phyloP scores from a whole-genome alignment of 2,113 vertebrate genomes.

The Hippocampus barbouri region DNA sequence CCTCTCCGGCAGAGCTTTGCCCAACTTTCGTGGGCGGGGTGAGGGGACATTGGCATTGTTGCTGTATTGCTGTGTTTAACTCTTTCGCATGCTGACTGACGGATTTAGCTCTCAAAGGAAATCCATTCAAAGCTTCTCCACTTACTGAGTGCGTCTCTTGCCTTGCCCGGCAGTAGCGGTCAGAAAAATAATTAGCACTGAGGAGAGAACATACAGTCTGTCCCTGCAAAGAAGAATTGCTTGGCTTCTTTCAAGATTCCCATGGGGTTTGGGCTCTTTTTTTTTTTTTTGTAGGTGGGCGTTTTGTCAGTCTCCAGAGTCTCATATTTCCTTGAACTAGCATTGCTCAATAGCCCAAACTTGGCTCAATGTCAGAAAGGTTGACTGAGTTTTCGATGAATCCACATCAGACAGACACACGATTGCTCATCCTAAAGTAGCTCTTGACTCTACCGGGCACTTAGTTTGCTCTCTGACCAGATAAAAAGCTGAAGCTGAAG shows the following conservation, averaged over 20 bases:
- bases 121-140: neutral
- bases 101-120: neutral
- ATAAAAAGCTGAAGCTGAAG: conserved; percentile 23
- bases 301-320: neutral
- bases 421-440: conserved; percentile 12
- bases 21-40: too few relatives aligned
- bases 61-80: too few relatives aligned
- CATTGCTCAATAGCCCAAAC: neutral
- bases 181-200: conserved; percentile 1
- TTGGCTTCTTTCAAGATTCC: conserved; percentile 18
- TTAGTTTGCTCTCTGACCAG: conserved; percentile 35
- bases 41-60: too few relatives aligned
- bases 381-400: neutral
- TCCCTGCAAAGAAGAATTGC: neutral
- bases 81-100: neutral
- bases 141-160: neutral
- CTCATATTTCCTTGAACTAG: neutral
- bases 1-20: too few relatives aligned
- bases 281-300: neutral
- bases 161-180: neutral
- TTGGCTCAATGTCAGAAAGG: conserved; percentile 4
- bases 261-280: neutral
- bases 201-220: conserved; percentile 20
- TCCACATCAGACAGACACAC: conserved; percentile 7
- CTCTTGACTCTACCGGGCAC: conserved; percentile 25